phyloP scores from a whole-genome alignment of 2,113 vertebrate genomes.

The Apus apus region DNA sequence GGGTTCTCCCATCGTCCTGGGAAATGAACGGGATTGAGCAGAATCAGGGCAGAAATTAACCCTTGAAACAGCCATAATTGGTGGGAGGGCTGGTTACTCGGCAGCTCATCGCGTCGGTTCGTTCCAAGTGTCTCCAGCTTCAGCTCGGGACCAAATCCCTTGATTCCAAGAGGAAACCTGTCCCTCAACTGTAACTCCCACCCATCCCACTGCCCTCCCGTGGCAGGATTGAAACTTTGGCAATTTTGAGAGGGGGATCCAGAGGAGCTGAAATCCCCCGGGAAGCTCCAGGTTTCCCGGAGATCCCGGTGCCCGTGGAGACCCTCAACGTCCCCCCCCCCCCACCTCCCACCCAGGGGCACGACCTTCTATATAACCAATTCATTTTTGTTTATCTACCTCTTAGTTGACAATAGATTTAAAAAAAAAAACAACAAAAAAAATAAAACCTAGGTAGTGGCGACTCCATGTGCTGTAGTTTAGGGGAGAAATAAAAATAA shows the following conservation, averaged over 20 bases:
- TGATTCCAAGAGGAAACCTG: not conserved
- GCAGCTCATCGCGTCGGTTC: accelerated
- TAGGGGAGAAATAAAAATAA: conserved; percentile 66
- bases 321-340: not conserved
- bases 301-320: not conserved
- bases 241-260: not conserved
- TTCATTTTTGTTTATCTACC: conserved; percentile 92
- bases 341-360: not conserved
- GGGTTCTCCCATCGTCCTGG: not conserved
- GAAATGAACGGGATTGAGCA: accelerated
- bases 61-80: accelerated
- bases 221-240: accelerated
- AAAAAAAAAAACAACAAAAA: conserved; percentile 64
- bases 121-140: accelerated
- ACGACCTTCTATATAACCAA: conserved; percentile 5
- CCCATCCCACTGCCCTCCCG: not conserved
- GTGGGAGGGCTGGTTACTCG: not conserved
- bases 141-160: not conserved
- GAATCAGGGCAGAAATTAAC: not conserved
- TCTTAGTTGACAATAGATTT: conserved; percentile 85
- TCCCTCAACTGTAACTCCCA: not conserved
- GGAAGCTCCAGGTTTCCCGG: not conserved
- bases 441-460: conserved; percentile 80
- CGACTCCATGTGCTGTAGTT: conserved; percentile 89
- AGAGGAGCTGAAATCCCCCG: not conserved